phyloP scores from a whole-genome alignment of 2,888 invertebrate genomes.

The Chrysomela aeneicollis region DNA sequence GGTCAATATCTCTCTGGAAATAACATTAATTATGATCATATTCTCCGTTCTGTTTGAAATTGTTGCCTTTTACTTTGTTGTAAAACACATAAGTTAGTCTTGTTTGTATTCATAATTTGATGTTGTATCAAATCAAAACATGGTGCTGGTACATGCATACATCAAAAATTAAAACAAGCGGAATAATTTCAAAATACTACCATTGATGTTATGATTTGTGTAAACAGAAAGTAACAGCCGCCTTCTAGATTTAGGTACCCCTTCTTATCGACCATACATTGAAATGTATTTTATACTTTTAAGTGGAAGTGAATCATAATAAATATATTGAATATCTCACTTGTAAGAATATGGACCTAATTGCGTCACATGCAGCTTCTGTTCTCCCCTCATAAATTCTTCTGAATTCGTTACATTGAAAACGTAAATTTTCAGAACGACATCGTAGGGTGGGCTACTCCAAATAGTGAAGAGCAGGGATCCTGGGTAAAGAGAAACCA shows the following conservation, averaged over 20 bases:
- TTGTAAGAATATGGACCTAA: constrained; percentile 85
- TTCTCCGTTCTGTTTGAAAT: constrained; percentile 11
- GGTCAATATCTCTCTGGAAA: constrained; percentile 71
- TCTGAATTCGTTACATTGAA: constrained; percentile 84
- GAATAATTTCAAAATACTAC: no score
- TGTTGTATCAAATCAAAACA: no score
- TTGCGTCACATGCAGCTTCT: constrained; percentile 74
- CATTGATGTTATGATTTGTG: no score
- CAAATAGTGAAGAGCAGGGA: constrained; percentile 70
- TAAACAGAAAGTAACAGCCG: no score
- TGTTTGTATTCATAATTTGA: no score
- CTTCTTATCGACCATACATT: no score
- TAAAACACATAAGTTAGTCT: no score
- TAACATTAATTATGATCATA: neutral
- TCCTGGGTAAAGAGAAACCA: constrained; percentile 56
- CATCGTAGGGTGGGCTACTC: constrained; percentile 70
- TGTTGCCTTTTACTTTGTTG: no score
- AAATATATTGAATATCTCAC: constrained; percentile 66
- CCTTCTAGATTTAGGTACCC: no score
- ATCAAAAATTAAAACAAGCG: no score
- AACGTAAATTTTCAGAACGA: constrained; percentile 72
- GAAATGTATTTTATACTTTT: neutral
- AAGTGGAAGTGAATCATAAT: neutral
- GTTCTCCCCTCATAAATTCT: constrained; percentile 70
- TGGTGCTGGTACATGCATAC: no score